Base-by-base conservation (phyloP, 2,797 vertebrate genomes). In the Gymnoscopelus microlampas region DNA sequence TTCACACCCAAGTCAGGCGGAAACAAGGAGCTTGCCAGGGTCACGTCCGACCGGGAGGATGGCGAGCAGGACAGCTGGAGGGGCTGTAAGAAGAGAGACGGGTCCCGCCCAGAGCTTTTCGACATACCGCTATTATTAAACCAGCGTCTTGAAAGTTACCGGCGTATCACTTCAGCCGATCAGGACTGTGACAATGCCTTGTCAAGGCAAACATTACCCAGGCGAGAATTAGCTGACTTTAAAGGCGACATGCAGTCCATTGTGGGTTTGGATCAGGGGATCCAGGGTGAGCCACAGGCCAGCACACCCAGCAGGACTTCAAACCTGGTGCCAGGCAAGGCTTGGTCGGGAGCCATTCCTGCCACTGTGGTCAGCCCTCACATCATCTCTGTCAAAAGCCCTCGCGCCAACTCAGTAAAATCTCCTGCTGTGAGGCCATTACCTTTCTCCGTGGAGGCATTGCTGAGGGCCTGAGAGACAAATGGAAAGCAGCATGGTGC, bases 381-480 rank as follows among this genome's bases (percentile, higher is more conserved):
- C 6, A 63, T 67, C 15, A 74, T 88, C 81, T 62, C 78, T 1
- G 63, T 71, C 54, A 93, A 91, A 86, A 87, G 70, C 64, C 68
- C 86, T 68, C 80, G 60, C 0, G 58, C 79, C 72, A 72, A 80
- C 87, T 79, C 86, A 19, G 72, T 61, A 63, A 91, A 91, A 81
- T 85, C 85, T 64, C 76, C 84, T 0, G 61, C 79, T 32, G 81
- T 85, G 71, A 89, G 81, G 73, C 91, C 85, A 12, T 85, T 92
- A 74, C 90, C 66, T 1, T 95, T 95, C 88, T 93, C 93, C 66
- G 63, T 91, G 19, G 91, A 94, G 85, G 92, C 91, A 44, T 68
- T 95, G 79, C 87, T 95, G 69, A 94, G 91, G 88, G 83, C 86
- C 77, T 95, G 74, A 94, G 74, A 58, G 78, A 23, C 51, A 48